Evolutionary conservation across 2,113 vertebrate genomes (phyloP), one percentile per base, ranked within the genome.

Genomic region (Actenoides lindsayi): DNA sequence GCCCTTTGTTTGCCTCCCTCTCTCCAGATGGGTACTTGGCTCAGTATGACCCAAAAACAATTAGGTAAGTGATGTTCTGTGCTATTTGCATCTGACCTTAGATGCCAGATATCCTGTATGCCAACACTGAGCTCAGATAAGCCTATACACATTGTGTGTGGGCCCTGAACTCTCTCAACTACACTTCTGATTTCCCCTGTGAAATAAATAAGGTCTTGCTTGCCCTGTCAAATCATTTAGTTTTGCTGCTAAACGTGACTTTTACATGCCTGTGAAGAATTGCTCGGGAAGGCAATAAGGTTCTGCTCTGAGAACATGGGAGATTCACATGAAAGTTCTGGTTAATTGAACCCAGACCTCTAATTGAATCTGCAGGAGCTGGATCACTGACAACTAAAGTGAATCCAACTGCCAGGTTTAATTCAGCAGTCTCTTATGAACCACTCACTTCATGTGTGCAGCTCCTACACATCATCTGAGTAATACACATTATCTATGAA

Each of bases 21-120:
- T 88, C 60, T 96, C 85, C 94, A 94, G 96, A 90, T 86, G 92
- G 85, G 64, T 94, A 70, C 92, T 95, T 94, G 83, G 87, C 87
- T 96, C 90, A 78, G 23, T 70, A 67, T 92, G 79, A 95, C 90
- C 84, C 41, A 41, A 88, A 96, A 95, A 24, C 82, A 88, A 96
- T 93, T 95, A 96, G 37, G 75, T 76, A 94, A 91, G 84, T 74
- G 85, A 90, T 96, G 75, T 70, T 88, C 54, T 77, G 41, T 63
- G 63, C 67, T 95, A 59, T 94, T 93, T 97, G 81, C 85, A 80
- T 96, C 79, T 95, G 90, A 94, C 82, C 93, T 86, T 67, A 88
- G 63, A 83, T 83, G 75, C 63, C 85, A 93, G 78, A 83, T 93
- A 92, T 39, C 79, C 37, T 83, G 56, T 86, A 88, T 78, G 94